Evolutionary conservation across 2,797 vertebrate genomes (phyloP).

Genomic region (Parauchenoglanis punctatus): DNA sequence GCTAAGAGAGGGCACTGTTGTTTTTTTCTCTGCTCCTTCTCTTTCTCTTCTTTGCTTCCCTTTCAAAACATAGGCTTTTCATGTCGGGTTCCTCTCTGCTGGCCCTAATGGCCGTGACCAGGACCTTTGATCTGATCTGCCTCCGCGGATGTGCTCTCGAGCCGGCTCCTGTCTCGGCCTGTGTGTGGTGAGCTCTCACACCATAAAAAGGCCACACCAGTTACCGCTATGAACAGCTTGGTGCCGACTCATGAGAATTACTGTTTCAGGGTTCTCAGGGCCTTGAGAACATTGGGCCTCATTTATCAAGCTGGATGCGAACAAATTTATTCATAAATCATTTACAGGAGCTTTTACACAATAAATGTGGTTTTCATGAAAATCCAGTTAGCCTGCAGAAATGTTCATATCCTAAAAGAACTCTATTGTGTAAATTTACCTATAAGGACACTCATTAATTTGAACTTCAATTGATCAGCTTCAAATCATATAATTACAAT

Average conservation of each 20-base stretch:
- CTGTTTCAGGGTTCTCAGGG: slow-evolving; percentile 39
- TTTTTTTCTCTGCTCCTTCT: slow-evolving; percentile 67
- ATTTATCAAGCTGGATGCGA: background rate
- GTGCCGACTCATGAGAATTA: slow-evolving; percentile 63
- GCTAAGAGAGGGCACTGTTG: slow-evolving; percentile 79
- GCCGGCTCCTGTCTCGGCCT: slow-evolving; percentile 68
- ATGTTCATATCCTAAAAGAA: background rate
- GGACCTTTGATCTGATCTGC: slow-evolving; percentile 84
- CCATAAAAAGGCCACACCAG: slow-evolving; percentile 71
- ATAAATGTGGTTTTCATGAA: background rate
- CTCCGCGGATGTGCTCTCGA: slow-evolving; percentile 75
- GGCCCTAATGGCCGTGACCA: slow-evolving; percentile 83
- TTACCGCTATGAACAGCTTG: slow-evolving; percentile 63
- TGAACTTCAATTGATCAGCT: background rate
- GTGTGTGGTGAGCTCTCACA: slow-evolving; percentile 62
- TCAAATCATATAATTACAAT: background rate
- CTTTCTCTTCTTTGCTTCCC: slow-evolving; percentile 70
- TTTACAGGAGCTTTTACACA: background rate
- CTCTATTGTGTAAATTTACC: background rate
- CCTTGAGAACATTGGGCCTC: slow-evolving; percentile 14
- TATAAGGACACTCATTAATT: background rate
- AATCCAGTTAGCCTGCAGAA: background rate
- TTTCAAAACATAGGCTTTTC: slow-evolving; percentile 84
- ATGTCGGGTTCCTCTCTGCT: slow-evolving; percentile 76
- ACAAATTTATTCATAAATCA: background rate